Evolutionary conservation across 2,797 vertebrate species (phyloP).

Genomic region (Australoheros facetus): DNA sequence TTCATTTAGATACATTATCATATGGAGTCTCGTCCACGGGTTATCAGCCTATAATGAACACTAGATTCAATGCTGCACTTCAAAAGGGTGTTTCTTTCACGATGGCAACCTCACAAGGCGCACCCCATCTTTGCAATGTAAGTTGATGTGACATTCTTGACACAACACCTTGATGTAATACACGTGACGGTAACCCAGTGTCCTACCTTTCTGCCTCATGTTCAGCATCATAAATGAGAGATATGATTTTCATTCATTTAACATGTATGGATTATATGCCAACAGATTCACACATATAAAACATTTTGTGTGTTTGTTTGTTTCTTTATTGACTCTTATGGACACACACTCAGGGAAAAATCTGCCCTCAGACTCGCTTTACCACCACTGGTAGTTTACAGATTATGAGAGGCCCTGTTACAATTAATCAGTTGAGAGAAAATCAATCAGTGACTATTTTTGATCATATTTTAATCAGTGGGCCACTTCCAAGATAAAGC

Average conservation of each 20-base stretch:
- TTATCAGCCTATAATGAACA: neutral
- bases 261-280: neutral
- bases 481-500: neutral
- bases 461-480: neutral
- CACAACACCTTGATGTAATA: slow-evolving; percentile 37
- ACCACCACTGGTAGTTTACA: neutral
- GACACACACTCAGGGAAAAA: neutral
- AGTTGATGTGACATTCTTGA: slow-evolving; percentile 47
- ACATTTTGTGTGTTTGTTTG: neutral
- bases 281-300: neutral
- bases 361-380: neutral
- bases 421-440: neutral
- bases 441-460: neutral
- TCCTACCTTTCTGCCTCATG: neutral
- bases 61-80: neutral
- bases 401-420: neutral
- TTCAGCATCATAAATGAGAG: neutral
- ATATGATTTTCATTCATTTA: neutral
- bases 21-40: neutral
- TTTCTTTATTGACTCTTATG: neutral
- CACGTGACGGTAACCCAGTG: neutral
- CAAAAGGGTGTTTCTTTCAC: slow-evolving; percentile 46
- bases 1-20: neutral
- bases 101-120: slow-evolving; percentile 66
- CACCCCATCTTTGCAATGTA: slow-evolving; percentile 40